Conservation (phyloP, 2,888 invertebrate species). For the Troides oblongomaculatus region DNA sequence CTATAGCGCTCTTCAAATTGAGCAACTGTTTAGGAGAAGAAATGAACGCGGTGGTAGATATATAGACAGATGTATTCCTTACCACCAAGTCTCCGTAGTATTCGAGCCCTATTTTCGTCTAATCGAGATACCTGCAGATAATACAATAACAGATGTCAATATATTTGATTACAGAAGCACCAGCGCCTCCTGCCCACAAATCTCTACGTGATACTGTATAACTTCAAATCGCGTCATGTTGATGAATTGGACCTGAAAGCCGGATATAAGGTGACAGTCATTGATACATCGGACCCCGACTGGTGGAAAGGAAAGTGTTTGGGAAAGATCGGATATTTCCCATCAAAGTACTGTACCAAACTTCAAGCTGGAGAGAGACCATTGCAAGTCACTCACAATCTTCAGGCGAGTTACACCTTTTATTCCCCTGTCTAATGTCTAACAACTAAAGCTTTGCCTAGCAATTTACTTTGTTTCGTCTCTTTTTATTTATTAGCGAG, state of each 20-base stretch:
- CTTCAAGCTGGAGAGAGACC: conserved; percentile 94
- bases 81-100: too few relatives aligned
- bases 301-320: conserved; percentile 99
- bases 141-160: not conserved
- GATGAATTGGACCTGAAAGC: conserved; percentile 97
- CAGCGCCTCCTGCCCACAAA: conserved; percentile 93
- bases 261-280: conserved; percentile 93
- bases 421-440: too few relatives aligned
- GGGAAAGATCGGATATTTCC: conserved; percentile 94
- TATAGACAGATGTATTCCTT: too few relatives aligned
- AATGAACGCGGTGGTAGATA: too few relatives aligned
- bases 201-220: conserved; percentile 95
- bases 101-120: not conserved
- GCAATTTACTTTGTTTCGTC: too few relatives aligned
- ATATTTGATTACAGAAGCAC: conserved; percentile 84
- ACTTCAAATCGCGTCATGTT: conserved; percentile 95
- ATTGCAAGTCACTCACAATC: conserved; percentile 86
- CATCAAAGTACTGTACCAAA: conserved; percentile 95
- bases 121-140: not conserved
- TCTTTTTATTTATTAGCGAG: too few relatives aligned
- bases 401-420: conserved; percentile 54
- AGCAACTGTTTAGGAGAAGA: too few relatives aligned
- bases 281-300: conserved; percentile 95
- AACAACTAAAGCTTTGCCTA: too few relatives aligned
- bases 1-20: too few relatives aligned